Conservation (phyloP, 2,888 invertebrate species). For the Graphium colonna region DNA sequence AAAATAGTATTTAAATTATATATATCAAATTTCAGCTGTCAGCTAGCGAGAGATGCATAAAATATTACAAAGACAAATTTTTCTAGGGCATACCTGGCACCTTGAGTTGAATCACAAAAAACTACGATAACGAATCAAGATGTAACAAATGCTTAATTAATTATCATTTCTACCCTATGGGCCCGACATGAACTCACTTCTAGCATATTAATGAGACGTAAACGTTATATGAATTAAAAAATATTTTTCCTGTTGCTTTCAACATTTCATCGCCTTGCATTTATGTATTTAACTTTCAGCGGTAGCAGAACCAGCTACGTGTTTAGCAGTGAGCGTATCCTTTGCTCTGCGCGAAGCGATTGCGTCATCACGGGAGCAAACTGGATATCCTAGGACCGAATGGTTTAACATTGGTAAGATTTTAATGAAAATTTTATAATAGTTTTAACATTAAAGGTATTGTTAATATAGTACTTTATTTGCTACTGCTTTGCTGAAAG, state of each 20-base stretch:
- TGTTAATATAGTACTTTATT: no score
- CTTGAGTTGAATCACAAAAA: no score
- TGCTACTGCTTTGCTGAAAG: no score
- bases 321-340: slow-evolving; percentile 64
- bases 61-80: not conserved
- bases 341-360: slow-evolving; percentile 83
- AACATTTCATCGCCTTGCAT: not conserved
- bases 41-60: not conserved
- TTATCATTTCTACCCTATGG: not conserved
- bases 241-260: not conserved
- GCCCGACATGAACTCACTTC: no score
- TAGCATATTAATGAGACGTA: no score
- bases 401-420: slow-evolving; percentile 82
- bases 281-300: slow-evolving; percentile 40
- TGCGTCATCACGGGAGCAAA: slow-evolving; percentile 79
- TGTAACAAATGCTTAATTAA: no score
- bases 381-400: slow-evolving; percentile 56
- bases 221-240: no score
- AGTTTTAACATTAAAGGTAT: no score
- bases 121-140: no score
- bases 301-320: slow-evolving; percentile 68
- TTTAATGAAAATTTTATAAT: no score
- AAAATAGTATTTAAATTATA: no score
- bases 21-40: not conserved
- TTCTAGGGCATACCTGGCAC: not conserved